Evolutionary conservation across 2,888 invertebrate species (phyloP), one percentile per base, ranked within the genome.

Genomic region (Sycophila texana): DNA sequence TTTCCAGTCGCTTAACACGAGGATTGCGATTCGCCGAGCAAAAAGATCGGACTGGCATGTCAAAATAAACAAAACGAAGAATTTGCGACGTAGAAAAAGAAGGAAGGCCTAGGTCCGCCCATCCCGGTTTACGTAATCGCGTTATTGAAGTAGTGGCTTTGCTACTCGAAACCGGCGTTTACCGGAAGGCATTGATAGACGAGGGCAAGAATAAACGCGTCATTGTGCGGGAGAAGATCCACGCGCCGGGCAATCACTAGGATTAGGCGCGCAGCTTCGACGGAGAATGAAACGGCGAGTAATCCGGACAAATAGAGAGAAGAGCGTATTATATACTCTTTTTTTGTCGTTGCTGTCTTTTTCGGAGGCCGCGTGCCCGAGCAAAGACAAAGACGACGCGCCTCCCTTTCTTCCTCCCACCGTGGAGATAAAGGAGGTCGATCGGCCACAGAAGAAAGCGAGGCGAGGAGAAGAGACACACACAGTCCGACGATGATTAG

Each of bases 401-500:
- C 53, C 47, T 72, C 74, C 65, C 79, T 61, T 71, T 70, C 74
- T 74, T 70, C 14, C 26, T 22, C 61, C 22, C 57, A 20, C 22
- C 47, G 51, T 20, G 22, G 70, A 74, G 61, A 65, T 30, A 70
- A 73, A 73, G 66, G 57, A 78, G 74, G 68, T 39, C 47, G 13
- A 67, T 16, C 13, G 53, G 14, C 4, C 53, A 16, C 49, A 70
- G 65, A 66, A 20, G 47, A 39, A 10, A 77, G 51, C 22, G 74
- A 12, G 70, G 20, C 1, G 47, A 18, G 47, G 57, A 68, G 53
- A 51, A 49, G 58, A 74, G 66, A 74, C 60, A 75, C 58, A 67
- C 51, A 51, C 26, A 79, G 77, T 80, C 71, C 73, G 49, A 60
- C 73, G 83, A 85, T 87, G 86, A 87, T 87, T 87, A 86, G 87